A percentile compares a stretch with the other conserved stretches of the same genome.
These are phyloP conservation scores for Tyto alba DNA, from an alignment of 2,113 vertebrate genomes.

Conservation along the genomic window DNA sequence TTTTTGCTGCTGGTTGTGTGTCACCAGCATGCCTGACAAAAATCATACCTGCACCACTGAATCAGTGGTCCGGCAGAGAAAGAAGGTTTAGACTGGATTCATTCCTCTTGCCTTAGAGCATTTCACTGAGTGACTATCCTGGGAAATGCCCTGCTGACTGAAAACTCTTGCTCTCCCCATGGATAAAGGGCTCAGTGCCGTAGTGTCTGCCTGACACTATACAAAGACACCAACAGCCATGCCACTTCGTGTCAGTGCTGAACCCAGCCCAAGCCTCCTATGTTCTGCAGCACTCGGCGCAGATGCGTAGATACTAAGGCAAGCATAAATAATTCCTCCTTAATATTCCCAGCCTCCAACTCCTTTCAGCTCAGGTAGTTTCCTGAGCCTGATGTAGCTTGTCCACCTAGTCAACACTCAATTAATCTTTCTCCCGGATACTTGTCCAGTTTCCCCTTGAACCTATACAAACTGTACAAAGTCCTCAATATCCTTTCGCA, in stretches of 20 bases:
- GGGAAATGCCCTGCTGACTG: neutral
- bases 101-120: neutral
- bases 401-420: neutral
- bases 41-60: neutral
- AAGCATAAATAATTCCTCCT: neutral
- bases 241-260: neutral
- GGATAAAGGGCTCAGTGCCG: neutral
- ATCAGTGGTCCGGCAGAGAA: neutral
- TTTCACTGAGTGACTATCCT: neutral
- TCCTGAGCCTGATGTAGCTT: neutral
- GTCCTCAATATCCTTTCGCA: neutral
- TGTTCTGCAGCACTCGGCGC: neutral
- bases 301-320: neutral
- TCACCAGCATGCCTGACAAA: slow-evolving; percentile 2
- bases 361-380: neutral
- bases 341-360: neutral
- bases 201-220: neutral
- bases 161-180: neutral
- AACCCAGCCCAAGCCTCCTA: neutral
- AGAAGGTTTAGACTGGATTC: neutral
- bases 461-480: neutral
- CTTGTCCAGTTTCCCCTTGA: neutral
- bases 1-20: slow-evolving; percentile 10
- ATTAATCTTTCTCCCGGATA: neutral
- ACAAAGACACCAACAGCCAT: neutral